Evolutionary conservation across 2,113 vertebrate genomes (phyloP).

Genomic region (Heliornis fulica): DNA sequence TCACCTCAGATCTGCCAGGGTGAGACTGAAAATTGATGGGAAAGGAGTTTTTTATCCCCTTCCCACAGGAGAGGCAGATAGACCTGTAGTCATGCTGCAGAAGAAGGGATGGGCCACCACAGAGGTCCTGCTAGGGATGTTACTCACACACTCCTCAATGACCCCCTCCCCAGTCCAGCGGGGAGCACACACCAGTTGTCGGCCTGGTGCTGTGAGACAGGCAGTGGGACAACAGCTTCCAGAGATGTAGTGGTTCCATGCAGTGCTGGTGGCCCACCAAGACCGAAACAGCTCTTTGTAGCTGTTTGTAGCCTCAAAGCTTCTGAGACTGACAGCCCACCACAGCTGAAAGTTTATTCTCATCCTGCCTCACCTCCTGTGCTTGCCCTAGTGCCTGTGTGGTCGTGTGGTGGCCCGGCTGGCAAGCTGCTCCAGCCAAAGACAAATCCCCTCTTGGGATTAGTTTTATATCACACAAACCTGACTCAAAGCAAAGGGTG

Average conservation of each 20-base stretch:
- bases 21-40: background rate
- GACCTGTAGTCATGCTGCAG: background rate
- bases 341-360: background rate
- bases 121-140: background rate
- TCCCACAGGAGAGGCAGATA: fast-evolving
- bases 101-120: background rate
- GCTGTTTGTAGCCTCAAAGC: background rate
- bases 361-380: background rate
- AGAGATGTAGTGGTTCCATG: background rate
- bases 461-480: background rate
- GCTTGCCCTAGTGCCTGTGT: background rate
- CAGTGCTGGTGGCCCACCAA: background rate
- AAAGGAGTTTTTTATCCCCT: background rate
- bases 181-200: background rate
- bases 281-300: fast-evolving
- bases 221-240: background rate
- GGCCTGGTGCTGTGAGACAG: background rate
- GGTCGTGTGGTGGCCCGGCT: background rate
- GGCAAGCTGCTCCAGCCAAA: background rate
- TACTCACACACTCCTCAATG: fast-evolving
- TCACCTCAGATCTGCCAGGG: background rate
- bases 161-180: background rate
- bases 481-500: background rate
- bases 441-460: background rate
- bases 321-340: background rate